Base-by-base conservation (phyloP, 2,888 invertebrate species). In the Melikaiella ostensackeni region DNA sequence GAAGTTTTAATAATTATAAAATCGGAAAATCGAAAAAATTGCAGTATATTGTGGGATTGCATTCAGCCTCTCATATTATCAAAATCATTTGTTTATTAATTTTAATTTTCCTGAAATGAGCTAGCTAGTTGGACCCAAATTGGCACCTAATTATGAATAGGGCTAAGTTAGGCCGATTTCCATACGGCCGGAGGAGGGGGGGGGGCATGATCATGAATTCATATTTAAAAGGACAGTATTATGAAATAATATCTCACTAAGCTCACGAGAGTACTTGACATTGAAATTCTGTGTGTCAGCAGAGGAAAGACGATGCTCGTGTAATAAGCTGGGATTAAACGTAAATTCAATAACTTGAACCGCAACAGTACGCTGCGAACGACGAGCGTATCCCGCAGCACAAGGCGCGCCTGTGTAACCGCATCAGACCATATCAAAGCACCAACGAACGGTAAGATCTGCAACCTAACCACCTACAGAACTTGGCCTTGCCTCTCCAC, bases 271-370 rank as follows among this genome's bases (percentile, higher is more conserved):
- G 30, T 70, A 70, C 30, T 70, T 70, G 50, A 70, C 70, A 70
- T 70, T 55, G 50, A 70, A 55, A 46, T 50, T 27, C 30, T n/a
- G 27, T 46, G 50, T n/a, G 50, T 33, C 13, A 55, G 70, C 50
- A 30, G 46, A 21, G 19, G 27, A 50, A 70, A 70, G 30, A 70
- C 33, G 50, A 70, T 70, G 57, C 75, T 76, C 78, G 76, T 76
- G 75, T 78, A 77, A 78, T 79, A 81, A 79, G 81, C 81, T 77
- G 38, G 77, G 79, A 79, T 81, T 77, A 79, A 81, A 79, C 79
- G 79, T 77, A 81, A 81, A 79, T 79, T 81, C 81, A 81, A 81
- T 81, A 81, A 81, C 79, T 79, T 74, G 76, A 76, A 63, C 77
- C 79, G 81, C 81, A 81, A 78, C 77, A 77, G 81, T 77, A 66